These are phyloP conservation scores for Phacellophora camtschatica DNA, from an alignment of 30 jellyfish, hydroid and myxozoan species.

Conservation along the genomic window DNA sequence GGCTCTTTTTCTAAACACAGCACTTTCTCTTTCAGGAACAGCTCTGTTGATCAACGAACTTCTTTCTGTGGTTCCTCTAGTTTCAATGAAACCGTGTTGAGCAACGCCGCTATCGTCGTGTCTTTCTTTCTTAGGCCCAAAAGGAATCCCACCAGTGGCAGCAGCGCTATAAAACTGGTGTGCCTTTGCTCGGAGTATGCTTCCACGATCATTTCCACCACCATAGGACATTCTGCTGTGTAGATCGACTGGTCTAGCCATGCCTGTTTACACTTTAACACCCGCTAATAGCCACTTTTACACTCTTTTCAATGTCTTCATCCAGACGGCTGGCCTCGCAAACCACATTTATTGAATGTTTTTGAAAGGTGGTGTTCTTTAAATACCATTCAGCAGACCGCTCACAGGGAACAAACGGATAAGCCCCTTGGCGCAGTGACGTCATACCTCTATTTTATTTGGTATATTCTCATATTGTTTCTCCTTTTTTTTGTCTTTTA, in stretches of 20 bases:
- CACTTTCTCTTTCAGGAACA: background rate
- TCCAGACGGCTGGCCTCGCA: too few species aligned
- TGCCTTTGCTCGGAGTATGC: slow-evolving; percentile 18
- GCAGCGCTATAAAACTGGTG: slow-evolving; percentile 34
- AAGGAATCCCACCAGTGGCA: background rate
- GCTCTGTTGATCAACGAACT: background rate
- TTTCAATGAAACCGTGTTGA: background rate
- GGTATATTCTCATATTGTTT: too few species aligned
- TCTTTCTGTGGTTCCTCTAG: background rate
- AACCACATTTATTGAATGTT: background rate
- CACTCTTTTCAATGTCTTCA: background rate
- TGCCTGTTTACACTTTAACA: background rate
- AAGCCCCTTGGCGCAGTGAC: background rate
- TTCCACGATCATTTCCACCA: background rate
- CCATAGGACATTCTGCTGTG: background rate
- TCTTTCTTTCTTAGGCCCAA: background rate
- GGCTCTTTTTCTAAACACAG: slow-evolving; percentile 43
- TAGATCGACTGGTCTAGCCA: slow-evolving; percentile 38
- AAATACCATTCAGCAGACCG: background rate
- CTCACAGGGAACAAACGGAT: background rate
- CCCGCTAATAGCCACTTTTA: background rate
- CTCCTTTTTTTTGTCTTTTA: too few species aligned
- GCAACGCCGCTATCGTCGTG: slow-evolving; percentile 25
- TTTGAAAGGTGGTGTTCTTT: slow-evolving; percentile 3
- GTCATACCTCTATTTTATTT: background rate